Conservation (phyloP, 1,140 invertebrate species). For the Oryzaephilus surinamensis region DNA sequence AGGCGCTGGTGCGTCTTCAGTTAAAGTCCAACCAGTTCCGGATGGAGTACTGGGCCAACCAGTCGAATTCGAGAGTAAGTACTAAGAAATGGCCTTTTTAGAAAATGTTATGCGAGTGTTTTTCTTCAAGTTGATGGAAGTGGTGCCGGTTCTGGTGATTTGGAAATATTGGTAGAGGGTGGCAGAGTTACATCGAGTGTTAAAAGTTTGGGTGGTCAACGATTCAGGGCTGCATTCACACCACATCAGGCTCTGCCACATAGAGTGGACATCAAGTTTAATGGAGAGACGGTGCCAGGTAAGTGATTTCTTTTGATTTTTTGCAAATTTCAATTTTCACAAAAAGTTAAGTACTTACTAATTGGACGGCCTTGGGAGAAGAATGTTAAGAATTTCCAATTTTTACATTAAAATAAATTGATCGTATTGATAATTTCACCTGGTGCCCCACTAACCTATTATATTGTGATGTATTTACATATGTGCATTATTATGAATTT, state of each 20-base stretch:
- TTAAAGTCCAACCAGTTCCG: conserved; percentile 75
- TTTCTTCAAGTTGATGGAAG: conserved; percentile 79
- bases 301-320: conserved; percentile 36
- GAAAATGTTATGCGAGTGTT: not conserved
- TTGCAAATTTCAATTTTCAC: not conserved
- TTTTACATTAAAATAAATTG: no score
- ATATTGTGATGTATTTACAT: no score
- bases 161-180: conserved; percentile 94
- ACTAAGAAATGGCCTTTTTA: not conserved
- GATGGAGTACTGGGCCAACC: conserved; percentile 78
- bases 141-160: conserved; percentile 86
- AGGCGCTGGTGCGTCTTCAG: conserved; percentile 53
- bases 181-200: conserved; percentile 91
- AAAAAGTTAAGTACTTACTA: no score
- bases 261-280: conserved; percentile 91
- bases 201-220: conserved; percentile 79
- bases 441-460: no score
- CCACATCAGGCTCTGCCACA: conserved; percentile 77
- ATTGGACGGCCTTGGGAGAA: no score
- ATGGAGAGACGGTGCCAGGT: conserved; percentile 87
- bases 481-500: no score
- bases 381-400: no score
- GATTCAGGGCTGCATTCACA: conserved; percentile 83
- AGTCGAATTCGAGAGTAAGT: conserved; percentile 91
- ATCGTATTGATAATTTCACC: no score